Evolutionary conservation across 2,113 vertebrate species (phyloP).

Genomic region (Poecile atricapillus): DNA sequence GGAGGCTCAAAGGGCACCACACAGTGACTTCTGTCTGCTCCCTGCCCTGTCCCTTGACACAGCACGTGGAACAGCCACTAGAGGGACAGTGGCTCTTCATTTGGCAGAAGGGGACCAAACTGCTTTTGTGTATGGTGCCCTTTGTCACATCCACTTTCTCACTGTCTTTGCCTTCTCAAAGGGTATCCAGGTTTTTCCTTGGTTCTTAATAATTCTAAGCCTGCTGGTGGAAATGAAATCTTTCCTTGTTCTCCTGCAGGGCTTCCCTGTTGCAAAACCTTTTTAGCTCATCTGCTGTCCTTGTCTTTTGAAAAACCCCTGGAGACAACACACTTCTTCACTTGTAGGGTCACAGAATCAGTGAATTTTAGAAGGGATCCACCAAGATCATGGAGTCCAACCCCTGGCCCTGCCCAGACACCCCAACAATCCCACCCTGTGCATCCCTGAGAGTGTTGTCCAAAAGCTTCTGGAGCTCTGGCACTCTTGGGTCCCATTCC

Average conservation of each 20-base stretch:
- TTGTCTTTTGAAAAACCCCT: not conserved
- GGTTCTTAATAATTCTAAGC: not conserved
- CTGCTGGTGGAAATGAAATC: not conserved
- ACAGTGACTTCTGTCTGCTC: not conserved
- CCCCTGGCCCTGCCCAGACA: not conserved
- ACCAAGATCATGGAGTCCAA: not conserved
- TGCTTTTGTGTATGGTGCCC: not conserved
- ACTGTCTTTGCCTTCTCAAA: not conserved
- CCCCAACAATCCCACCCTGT: not conserved
- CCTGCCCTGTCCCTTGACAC: not conserved
- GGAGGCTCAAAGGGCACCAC: not conserved
- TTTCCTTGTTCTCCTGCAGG: not conserved
- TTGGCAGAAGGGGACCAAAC: not conserved
- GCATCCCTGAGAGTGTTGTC: rapidly evolving
- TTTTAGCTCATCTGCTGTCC: not conserved
- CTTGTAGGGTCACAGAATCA: not conserved
- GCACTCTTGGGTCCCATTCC: not conserved
- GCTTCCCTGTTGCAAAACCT: not conserved
- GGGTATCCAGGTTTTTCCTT: not conserved
- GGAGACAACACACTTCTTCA: not conserved
- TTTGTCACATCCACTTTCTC: not conserved
- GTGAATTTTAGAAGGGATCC: not conserved
- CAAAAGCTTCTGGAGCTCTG: not conserved
- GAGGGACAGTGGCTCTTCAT: not conserved
- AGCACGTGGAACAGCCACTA: not conserved